Conservation (phyloP, 2,113 vertebrate genomes). For the Antigone vipio region DNA sequence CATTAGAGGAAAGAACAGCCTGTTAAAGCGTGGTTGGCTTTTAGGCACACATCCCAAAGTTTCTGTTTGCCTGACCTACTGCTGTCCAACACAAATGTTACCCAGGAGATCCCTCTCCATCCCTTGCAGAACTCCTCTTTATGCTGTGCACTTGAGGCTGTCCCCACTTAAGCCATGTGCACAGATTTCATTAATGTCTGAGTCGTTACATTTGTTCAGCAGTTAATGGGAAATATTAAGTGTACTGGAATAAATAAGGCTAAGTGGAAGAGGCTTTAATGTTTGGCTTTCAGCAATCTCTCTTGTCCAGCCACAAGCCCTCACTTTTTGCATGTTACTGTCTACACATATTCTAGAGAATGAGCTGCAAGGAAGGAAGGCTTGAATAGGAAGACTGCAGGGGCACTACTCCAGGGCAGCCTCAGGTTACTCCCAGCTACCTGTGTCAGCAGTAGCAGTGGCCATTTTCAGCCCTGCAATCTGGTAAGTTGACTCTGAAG, state of each 20-base stretch:
- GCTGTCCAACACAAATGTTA: neutral
- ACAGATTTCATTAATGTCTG: neutral
- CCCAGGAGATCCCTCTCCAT: neutral
- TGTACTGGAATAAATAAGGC: conserved; percentile 10
- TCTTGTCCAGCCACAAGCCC: neutral
- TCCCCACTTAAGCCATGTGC: neutral
- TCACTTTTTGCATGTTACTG: neutral
- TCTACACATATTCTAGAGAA: neutral
- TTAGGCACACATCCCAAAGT: neutral
- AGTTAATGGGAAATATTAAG: conserved; percentile 29
- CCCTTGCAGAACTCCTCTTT: neutral
- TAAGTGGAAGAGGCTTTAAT: neutral
- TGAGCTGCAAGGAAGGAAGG: neutral
- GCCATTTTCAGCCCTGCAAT: neutral
- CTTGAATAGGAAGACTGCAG: neutral
- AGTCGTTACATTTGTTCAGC: neutral
- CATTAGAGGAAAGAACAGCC: neutral
- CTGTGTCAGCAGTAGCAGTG: neutral
- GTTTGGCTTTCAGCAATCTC: neutral
- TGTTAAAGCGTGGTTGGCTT: neutral
- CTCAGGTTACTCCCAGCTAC: neutral
- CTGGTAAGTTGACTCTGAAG: neutral
- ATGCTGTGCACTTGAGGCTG: neutral
- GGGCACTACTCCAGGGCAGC: neutral
- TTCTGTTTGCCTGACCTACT: neutral